Conservation (phyloP, 2,113 vertebrate genomes). For the Sylvicapra grimmia region DNA sequence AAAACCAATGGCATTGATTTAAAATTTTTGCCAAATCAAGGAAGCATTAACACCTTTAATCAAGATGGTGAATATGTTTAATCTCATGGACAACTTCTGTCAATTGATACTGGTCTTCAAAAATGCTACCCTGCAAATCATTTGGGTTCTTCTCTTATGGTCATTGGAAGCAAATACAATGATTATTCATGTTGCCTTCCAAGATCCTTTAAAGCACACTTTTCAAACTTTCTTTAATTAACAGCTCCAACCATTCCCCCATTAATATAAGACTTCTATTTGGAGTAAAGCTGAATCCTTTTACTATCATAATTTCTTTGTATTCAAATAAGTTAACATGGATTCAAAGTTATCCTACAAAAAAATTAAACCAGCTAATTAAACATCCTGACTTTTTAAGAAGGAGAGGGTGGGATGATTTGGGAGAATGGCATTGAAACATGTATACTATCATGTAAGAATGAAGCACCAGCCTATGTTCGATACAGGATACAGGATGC, state of each 20-base stretch:
- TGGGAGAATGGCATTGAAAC: too few relatives aligned
- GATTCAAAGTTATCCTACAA: background rate
- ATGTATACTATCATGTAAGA: too few relatives aligned
- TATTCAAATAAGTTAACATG: background rate
- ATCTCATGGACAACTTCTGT: background rate
- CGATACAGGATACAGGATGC: too few relatives aligned
- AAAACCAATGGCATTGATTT: background rate
- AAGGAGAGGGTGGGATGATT: too few relatives aligned
- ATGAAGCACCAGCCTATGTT: too few relatives aligned
- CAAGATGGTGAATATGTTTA: background rate
- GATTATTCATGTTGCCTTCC: background rate
- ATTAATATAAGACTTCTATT: background rate
- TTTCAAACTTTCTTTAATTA: background rate
- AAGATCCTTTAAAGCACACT: background rate
- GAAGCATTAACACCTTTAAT: background rate
- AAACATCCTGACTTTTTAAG: background rate
- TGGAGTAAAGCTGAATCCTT: background rate
- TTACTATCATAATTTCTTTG: conserved; percentile 4
- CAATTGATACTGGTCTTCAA: background rate
- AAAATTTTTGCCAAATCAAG: background rate
- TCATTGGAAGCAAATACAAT: background rate
- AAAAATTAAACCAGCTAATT: conserved; percentile 20
- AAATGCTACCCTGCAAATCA: background rate
- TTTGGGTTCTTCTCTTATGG: background rate
- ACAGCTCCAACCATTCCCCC: fast-evolving